phyloP scores from a whole-genome alignment of 2,797 vertebrate genomes.

The Falco cherrug region DNA sequence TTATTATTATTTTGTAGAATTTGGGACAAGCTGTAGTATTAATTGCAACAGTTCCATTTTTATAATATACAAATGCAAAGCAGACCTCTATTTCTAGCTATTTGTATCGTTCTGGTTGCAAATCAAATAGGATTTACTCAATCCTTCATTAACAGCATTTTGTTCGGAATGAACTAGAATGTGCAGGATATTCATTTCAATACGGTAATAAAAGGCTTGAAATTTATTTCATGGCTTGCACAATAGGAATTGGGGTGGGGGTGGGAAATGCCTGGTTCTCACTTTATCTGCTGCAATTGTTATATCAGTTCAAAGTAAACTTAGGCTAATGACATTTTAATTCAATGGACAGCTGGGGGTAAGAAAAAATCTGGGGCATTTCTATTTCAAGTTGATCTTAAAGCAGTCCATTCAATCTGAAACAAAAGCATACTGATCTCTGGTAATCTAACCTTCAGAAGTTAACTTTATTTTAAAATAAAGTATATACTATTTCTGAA shows the following conservation, averaged over 20 bases:
- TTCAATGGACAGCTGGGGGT: neutral
- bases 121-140: neutral
- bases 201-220: neutral
- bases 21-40: neutral
- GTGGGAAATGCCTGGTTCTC: neutral
- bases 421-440: neutral
- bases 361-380: neutral
- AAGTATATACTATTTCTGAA: neutral
- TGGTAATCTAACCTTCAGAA: neutral
- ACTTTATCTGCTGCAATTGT: neutral
- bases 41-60: neutral
- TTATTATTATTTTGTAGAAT: neutral
- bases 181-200: neutral
- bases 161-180: neutral
- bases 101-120: neutral
- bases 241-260: neutral
- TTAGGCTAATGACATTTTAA: neutral
- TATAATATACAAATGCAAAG: neutral
- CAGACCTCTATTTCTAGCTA: neutral
- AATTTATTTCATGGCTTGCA: neutral
- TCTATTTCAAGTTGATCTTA: neutral
- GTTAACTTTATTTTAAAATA: neutral
- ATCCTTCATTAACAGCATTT: neutral
- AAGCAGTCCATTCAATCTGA: neutral
- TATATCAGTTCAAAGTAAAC: neutral